phyloP scores from a whole-genome alignment of 1,140 invertebrate genomes.

The Eciton burchellii region DNA sequence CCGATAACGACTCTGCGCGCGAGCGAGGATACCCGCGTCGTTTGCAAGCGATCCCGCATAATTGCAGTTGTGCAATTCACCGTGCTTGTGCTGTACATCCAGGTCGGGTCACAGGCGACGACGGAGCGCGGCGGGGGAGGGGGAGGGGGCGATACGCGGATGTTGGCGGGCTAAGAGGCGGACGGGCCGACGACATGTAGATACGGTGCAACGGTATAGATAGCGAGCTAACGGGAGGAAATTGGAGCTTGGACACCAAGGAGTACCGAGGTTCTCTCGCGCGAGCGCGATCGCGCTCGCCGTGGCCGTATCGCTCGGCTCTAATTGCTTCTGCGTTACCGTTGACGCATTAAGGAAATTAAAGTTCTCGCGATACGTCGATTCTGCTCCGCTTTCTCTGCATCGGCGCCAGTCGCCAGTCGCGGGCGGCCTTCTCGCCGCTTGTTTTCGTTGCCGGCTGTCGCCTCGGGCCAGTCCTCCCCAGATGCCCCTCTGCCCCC shows the following conservation, averaged over 20 bases:
- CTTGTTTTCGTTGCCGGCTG: slow-evolving; percentile 17
- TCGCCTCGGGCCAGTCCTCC: slow-evolving; percentile 21
- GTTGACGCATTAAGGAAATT: slow-evolving; percentile 79
- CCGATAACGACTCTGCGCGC: slow-evolving; percentile 44
- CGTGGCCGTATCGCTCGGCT: slow-evolving; percentile 72
- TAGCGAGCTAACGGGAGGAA: slow-evolving; percentile 74
- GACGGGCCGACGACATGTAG: slow-evolving; percentile 68
- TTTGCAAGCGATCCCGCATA: slow-evolving; percentile 62
- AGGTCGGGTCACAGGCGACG: slow-evolving; percentile 73
- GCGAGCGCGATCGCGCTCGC: slow-evolving; percentile 39
- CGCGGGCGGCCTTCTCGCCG: slow-evolving; percentile 1
- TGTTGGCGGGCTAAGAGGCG: slow-evolving; percentile 29
- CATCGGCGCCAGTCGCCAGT: slow-evolving; percentile 28
- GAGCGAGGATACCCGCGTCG: slow-evolving; percentile 54
- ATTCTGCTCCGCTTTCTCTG: slow-evolving; percentile 46
- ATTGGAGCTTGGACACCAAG: slow-evolving; percentile 74
- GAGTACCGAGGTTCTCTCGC: slow-evolving; percentile 51
- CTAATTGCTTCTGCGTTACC: slow-evolving; percentile 75
- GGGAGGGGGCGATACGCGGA: slow-evolving; percentile 30
- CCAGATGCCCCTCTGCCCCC: not conserved
- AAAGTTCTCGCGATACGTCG: slow-evolving; percentile 72
- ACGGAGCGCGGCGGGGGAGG: slow-evolving; percentile 51
- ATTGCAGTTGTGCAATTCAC: slow-evolving; percentile 75
- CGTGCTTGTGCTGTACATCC: slow-evolving; percentile 68
- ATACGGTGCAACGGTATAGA: slow-evolving; percentile 70